Percentiles rank a stretch among this genome's conserved stretches.
Evolutionary conservation across 2,888 invertebrate genomes (phyloP).

Genomic region (Xanthia togata): DNA sequence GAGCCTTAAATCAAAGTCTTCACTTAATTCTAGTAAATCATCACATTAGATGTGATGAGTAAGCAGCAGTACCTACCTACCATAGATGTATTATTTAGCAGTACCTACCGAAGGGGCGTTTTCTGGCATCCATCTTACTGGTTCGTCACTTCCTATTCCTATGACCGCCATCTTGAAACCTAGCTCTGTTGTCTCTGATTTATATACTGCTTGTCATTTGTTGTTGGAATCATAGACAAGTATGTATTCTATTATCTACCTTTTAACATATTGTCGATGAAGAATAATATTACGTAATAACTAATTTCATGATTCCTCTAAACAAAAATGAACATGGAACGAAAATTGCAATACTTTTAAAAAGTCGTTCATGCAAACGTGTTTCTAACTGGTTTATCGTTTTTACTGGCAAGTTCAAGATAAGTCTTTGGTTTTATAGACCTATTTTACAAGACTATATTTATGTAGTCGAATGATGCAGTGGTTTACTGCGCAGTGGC

Average conservation of each 20-base stretch:
- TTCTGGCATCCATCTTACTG: constrained; percentile 25
- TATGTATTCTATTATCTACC: background rate
- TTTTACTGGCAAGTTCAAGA: constrained; percentile 5
- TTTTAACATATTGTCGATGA: background rate
- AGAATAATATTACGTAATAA: background rate
- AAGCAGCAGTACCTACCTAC: constrained; percentile 12
- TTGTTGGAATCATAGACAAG: background rate
- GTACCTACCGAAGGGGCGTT: constrained; percentile 33
- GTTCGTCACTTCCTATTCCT: constrained; percentile 41
- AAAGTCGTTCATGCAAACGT: background rate
- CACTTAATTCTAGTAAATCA: constrained; percentile 20
- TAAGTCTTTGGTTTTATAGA: constrained; percentile 16
- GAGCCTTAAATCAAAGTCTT: background rate
- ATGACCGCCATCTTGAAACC: constrained; percentile 36
- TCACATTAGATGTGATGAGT: constrained; percentile 1
- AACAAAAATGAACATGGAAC: background rate
- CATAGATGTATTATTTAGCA: background rate
- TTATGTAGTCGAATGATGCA: constrained; percentile 6
- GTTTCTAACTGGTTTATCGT: constrained; percentile 27
- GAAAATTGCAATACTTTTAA: background rate
- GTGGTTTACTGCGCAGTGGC: constrained; percentile 19
- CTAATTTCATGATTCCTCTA: background rate
- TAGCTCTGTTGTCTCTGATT: constrained; percentile 28
- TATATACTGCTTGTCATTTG: constrained; percentile 2
- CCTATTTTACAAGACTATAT: background rate